Evolutionary conservation across 2,797 vertebrate genomes (phyloP).

Genomic region (Sebastolobus altivelis): DNA sequence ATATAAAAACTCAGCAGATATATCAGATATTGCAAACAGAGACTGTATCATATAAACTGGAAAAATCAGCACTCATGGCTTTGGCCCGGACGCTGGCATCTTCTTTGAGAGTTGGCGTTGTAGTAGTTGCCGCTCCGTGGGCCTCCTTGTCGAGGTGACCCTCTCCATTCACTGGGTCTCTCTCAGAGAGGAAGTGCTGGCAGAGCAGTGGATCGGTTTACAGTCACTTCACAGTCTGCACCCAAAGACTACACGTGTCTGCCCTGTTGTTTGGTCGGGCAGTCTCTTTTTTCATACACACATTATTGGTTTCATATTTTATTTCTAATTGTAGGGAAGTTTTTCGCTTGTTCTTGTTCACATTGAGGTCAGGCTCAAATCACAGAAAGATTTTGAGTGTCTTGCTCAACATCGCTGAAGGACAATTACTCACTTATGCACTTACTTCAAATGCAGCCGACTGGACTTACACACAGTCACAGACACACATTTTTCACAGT

Average conservation of each 20-base stretch:
- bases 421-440: background rate
- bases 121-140: slow-evolving; percentile 38
- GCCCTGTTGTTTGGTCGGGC: background rate
- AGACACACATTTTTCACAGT: background rate
- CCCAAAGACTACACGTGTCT: slow-evolving; percentile 1
- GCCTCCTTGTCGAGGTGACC: slow-evolving; percentile 54
- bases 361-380: background rate
- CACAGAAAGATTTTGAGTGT: background rate
- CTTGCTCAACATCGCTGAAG: background rate
- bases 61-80: background rate
- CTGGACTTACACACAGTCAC: background rate
- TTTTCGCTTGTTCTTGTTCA: background rate
- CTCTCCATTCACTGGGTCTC: slow-evolving; percentile 42
- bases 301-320: background rate
- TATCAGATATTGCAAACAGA: background rate
- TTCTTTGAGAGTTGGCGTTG: slow-evolving; percentile 16
- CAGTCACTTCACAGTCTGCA: slow-evolving; percentile 18
- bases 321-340: background rate
- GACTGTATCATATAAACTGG: background rate
- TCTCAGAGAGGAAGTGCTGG: slow-evolving; percentile 44
- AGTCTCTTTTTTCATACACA: background rate
- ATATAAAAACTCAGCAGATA: background rate
- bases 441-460: background rate
- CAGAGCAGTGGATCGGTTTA: slow-evolving; percentile 26
- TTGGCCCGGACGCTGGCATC: background rate